Percentiles rank a stretch among this genome's conserved stretches.
Conservation (phyloP, 2,797 vertebrate genomes). For the Cheirogaleus major region DNA sequence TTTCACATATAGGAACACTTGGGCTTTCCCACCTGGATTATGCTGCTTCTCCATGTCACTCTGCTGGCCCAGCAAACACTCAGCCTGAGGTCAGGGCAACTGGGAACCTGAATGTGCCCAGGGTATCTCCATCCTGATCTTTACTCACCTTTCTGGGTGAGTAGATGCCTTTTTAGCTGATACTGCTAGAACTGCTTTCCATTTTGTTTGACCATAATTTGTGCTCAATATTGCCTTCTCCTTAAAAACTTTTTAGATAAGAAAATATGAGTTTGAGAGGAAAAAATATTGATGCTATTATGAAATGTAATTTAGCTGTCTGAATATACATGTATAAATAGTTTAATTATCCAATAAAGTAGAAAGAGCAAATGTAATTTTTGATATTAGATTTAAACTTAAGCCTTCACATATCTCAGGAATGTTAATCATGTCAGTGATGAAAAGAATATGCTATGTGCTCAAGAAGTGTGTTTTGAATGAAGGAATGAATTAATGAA, state of each 20-base stretch:
- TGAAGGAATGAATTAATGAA: neutral
- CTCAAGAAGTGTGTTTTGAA: neutral
- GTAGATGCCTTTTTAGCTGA: neutral
- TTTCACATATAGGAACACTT: neutral
- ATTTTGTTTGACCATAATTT: neutral
- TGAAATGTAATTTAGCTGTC: neutral
- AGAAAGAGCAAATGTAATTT: neutral
- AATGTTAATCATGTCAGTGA: neutral
- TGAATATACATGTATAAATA: neutral
- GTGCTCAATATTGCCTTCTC: neutral
- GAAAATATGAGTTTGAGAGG: neutral
- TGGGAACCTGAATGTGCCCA: neutral
- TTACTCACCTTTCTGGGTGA: neutral
- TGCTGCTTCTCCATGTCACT: fast-evolving
- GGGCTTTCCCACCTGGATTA: neutral
- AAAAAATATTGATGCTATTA: neutral
- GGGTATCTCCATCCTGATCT: neutral
- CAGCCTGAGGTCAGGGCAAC: neutral
- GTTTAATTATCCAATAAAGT: neutral
- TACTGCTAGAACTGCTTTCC: neutral
- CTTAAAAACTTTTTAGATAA: neutral
- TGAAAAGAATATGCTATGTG: neutral
- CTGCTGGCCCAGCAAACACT: neutral
- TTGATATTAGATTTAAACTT: neutral
- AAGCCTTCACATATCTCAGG: neutral